Evolutionary conservation across 2,888 invertebrate genomes (phyloP).

Genomic region (Pogonocherus hispidulus): DNA sequence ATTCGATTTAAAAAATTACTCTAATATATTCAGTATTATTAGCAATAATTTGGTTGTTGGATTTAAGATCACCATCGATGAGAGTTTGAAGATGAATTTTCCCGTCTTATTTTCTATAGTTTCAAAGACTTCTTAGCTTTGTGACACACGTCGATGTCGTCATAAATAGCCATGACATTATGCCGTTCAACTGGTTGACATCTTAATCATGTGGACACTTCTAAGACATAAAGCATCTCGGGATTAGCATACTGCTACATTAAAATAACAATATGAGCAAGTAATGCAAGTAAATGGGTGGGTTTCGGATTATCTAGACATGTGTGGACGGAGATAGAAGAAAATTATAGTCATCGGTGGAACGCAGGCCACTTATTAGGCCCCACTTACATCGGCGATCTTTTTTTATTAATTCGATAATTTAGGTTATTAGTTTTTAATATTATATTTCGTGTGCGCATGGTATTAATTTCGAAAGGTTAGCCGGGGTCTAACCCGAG

Average conservation of each 20-base stretch:
- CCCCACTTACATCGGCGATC: conserved; percentile 61
- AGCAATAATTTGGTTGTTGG: no score
- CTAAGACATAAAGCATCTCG: conserved; percentile 32
- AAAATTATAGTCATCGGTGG: conserved; percentile 67
- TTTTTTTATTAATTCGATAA: conserved; percentile 65
- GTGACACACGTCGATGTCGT: background rate
- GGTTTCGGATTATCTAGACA: conserved; percentile 62
- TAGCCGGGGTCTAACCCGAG: conserved; percentile 20
- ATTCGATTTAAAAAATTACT: no score
- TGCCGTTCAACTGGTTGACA: conserved; percentile 23
- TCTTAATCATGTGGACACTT: conserved; percentile 37
- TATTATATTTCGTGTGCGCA: conserved; percentile 52
- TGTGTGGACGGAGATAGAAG: conserved; percentile 63
- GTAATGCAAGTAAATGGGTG: conserved; percentile 62
- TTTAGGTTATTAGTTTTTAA: conserved; percentile 63
- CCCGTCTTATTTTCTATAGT: background rate
- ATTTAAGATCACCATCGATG: no score
- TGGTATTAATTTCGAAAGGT: conserved; percentile 55
- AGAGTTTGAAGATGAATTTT: no score
- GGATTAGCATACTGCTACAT: conserved; percentile 36
- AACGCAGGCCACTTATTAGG: conserved; percentile 66
- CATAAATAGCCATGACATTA: conserved; percentile 18
- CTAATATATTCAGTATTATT: no score
- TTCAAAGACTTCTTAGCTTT: background rate
- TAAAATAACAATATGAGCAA: conserved; percentile 55